A percentile compares a stretch with the other conserved stretches of the same genome.
phyloP scores from a whole-genome alignment of 2,888 invertebrate genomes.

The Lasioglossum leucozonium region DNA sequence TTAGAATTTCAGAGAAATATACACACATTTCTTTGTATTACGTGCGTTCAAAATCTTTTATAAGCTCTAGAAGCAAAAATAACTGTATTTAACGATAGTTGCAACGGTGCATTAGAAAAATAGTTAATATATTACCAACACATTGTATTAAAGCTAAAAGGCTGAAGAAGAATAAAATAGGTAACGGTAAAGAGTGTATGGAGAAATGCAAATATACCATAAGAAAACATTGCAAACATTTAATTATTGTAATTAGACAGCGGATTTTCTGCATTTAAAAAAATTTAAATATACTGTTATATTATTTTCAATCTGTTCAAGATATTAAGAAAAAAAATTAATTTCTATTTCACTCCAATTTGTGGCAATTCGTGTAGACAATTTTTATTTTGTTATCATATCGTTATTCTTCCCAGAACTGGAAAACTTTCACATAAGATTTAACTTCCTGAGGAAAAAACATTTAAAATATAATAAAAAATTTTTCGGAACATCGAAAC shows the following conservation, averaged over 20 bases:
- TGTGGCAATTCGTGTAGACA: too few relatives aligned
- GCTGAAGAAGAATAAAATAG: background rate
- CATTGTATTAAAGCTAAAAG: background rate
- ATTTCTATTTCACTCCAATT: too few relatives aligned
- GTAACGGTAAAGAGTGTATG: background rate
- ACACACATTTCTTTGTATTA: too few relatives aligned
- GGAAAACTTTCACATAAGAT: background rate
- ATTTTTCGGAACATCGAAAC: background rate
- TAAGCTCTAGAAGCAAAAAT: background rate
- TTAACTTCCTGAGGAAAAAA: background rate
- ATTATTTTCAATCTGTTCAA: too few relatives aligned
- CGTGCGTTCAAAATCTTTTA: background rate
- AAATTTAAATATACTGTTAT: too few relatives aligned
- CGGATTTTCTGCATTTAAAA: too few relatives aligned
- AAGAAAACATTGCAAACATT: background rate
- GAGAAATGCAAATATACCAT: too few relatives aligned
- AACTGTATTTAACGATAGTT: background rate
- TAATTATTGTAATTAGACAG: too few relatives aligned
- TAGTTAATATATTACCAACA: background rate
- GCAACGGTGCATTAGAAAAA: background rate
- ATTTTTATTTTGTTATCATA: too few relatives aligned
- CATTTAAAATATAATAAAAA: background rate
- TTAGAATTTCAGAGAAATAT: background rate
- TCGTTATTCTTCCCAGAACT: background rate
- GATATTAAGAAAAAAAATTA: too few relatives aligned